Conservation (phyloP, 2,797 vertebrate species). For the Miichthys miiuy region DNA sequence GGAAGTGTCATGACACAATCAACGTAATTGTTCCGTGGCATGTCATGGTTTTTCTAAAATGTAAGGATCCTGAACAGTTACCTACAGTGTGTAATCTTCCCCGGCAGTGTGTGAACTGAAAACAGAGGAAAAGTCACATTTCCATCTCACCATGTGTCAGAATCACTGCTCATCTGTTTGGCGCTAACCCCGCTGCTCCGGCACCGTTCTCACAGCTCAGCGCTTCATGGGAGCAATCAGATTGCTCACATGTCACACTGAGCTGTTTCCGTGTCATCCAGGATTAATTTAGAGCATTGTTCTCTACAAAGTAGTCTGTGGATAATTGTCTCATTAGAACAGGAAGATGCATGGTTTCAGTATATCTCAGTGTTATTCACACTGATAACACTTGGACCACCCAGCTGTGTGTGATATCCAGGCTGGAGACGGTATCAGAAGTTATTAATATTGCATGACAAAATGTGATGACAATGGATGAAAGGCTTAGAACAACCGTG, state of each 20-base stretch:
- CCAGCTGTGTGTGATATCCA: not conserved
- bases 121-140: not conserved
- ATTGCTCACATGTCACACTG: not conserved
- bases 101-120: not conserved
- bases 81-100: too few relatives aligned
- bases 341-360: not conserved
- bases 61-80: not conserved
- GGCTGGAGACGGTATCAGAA: not conserved
- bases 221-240: not conserved
- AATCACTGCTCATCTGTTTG: not conserved
- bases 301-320: not conserved
- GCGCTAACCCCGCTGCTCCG: not conserved
- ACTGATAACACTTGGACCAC: not conserved
- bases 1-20: too few relatives aligned
- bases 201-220: not conserved
- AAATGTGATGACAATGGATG: not conserved
- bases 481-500: not conserved
- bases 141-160: slow-evolving; percentile 1
- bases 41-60: not conserved
- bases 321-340: slow-evolving; percentile 1
- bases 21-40: not conserved
- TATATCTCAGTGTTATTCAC: not conserved
- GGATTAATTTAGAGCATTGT: not conserved
- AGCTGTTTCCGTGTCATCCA: not conserved
- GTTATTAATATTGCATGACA: not conserved